Evolutionary conservation across 2,888 invertebrate species (phyloP).

Genomic region (Crematogaster levior): DNA sequence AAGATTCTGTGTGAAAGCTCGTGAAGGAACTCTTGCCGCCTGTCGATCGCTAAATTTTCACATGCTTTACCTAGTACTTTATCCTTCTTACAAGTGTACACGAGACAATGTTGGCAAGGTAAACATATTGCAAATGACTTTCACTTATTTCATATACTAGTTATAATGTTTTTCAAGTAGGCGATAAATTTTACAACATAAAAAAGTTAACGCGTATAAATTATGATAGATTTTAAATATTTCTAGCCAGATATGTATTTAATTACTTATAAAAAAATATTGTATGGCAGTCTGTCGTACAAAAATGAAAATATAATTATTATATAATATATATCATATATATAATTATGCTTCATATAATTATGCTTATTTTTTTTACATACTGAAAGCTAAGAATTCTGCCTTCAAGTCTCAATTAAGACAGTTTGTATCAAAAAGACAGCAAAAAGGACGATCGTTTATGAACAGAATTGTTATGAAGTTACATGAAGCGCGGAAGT

Average conservation of each 20-base stretch:
- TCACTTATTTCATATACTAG: neutral
- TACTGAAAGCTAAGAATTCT: neutral
- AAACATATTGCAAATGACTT: slow-evolving; percentile 23
- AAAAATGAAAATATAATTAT: too few species aligned
- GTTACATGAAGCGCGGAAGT: slow-evolving; percentile 42
- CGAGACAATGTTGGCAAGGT: neutral
- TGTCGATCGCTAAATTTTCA: slow-evolving; percentile 42
- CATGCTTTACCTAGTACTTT: slow-evolving; percentile 34
- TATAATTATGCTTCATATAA: neutral
- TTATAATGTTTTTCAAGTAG: neutral
- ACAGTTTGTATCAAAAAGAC: slow-evolving; percentile 36
- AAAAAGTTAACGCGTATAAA: neutral
- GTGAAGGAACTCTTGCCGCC: slow-evolving; percentile 31
- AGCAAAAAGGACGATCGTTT: slow-evolving; percentile 17
- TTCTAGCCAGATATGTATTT: neutral
- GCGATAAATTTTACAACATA: neutral
- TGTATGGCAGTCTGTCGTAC: too few species aligned
- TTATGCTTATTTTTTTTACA: neutral
- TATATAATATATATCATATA: too few species aligned
- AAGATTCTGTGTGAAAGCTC: slow-evolving; percentile 44
- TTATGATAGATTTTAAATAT: neutral
- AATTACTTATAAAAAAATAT: neutral
- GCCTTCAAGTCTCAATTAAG: slow-evolving; percentile 46
- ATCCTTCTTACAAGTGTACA: slow-evolving; percentile 6
- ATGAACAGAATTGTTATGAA: slow-evolving; percentile 36